Evolutionary conservation across 2,113 vertebrate species (phyloP), one percentile per base, ranked within the genome.

Genomic region (Cairina moschata): DNA sequence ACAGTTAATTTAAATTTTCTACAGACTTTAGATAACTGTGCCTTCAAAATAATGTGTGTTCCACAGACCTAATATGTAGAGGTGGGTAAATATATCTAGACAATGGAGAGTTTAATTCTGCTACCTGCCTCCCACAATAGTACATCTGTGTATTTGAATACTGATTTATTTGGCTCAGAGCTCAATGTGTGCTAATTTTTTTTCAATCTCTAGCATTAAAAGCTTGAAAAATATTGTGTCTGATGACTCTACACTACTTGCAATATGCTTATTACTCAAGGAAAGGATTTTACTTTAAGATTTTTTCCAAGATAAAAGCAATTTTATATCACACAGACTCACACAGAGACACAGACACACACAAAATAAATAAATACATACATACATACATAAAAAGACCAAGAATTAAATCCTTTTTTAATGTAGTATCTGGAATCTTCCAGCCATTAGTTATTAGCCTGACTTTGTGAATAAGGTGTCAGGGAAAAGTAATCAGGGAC

Each of bases 1-100:
- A 28, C 38, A 94, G 74, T 23, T 79, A 60, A 94, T 96, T 96
- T 92, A 78, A 91, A 91, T 91, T 93, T 95, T 44, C 54, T 79
- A 84, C 42, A 75, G 80, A 78, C 38, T 90, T 81, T 25, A 94
- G 69, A 84, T 95, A 93, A 48, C 65, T 84, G 23, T 86, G 48
- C 52, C 29, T 84, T 58, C 22, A 60, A 95, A 77, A 71, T 65
- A 83, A 71, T 21, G 20, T 23, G 38, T 65, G n/a, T 76, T 94
- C 69, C 69, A 81, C 9, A 84, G 5, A 21, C 26, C 17, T 75
- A 93, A 75, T 40, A 90, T 48, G 65, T 48, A 93, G 31, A 16
- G 75, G 17, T 79, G 28, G 25, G 20, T 23, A 94, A 90, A 93
- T 89, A 83, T 20, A 96, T 40, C 40, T 21, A 90, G 66, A 79